Base-by-base conservation (phyloP, 2,888 invertebrate species). In the Steinernema carpocapsae region DNA sequence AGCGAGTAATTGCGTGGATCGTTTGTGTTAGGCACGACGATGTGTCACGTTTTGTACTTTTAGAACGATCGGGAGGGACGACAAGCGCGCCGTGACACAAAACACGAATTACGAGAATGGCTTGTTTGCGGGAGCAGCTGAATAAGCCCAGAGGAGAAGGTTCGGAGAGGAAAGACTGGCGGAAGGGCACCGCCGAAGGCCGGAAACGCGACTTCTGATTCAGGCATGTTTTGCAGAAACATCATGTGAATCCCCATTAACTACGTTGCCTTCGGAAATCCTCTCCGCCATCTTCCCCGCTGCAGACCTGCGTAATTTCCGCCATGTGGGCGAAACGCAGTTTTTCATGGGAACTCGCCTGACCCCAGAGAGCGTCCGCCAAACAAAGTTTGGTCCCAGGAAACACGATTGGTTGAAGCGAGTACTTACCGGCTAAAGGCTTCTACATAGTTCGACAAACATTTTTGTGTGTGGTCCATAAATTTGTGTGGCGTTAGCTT, bases 241-340 rank as follows among this genome's bases (percentile, higher is more conserved):
- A 64, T 64, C 64, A 64, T 64, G 17, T 10, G 37, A 37, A 10
- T 17, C 32, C 22, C 64, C 64, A 64, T 64, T 64, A 64, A 48
- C 48, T 14, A 17, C 48, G 48, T 48, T 48, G 64, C 64, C 64
- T 64, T 64, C 64, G 64, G 64, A 64, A 64, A 64, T 64, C 64
- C 64, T 64, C 32, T 64, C 64, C 64, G 56, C 22, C 24, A 19
- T 26, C 64, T 26, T 64, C 64, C 29, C 48, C 19, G 17, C 19
- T 64, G 64, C 64, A 64, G 64, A 17, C 64, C 64, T 64, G 29
- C 64, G 64, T 29, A 64, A 32, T 32, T 64, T 64, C 64, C 64
- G 37, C 37, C 4, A 29, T 32, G 64, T 64, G 64, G 64, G 64
- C 64, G 64, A 64, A 48, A 32, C 64, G 64, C 32, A 64, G 64